Evolutionary conservation across 2,797 vertebrate genomes (phyloP), one percentile per base, ranked within the genome.

Genomic region (Hippopotamyrus pictus): DNA sequence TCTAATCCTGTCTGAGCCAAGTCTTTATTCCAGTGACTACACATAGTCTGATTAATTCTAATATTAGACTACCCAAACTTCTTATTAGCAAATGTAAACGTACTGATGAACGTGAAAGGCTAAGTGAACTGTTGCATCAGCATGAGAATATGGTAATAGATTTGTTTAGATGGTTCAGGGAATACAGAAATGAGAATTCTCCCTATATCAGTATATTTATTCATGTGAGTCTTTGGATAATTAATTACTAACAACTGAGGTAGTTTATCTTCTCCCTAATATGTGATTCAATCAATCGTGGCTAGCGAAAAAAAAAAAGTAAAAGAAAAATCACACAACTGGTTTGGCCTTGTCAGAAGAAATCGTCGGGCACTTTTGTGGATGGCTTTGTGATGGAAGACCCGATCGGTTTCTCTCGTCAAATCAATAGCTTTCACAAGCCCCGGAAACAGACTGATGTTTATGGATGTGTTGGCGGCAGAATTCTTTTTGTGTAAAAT

Each of bases 1-100:
- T 84, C 92, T 94, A 95, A 94, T 95, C 93, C 93, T 92, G 91
- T 91, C 93, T 92, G 92, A 93, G 91, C 93, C 41, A 46, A 48
- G n/a, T 50, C 91, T 89, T 91, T 85, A 91, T 92, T 90, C 89
- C 92, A 93, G 93, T 93, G 93, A 92, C 92, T 94, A 86, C 94
- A 93, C 91, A 90, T 90, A 89, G 90, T 90, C 91, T 87, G 88
- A 92, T 89, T 92, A 89, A 93, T 48, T 84, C 53, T 89, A 59
- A 89, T 69, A 85, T 65, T 85, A 86, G 44, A 69, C 46, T 69
- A 9, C n/a, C 8, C 76, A 84, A 62, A 84, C 25, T 86, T 86
- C 11, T 86, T 89, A 54, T 50, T 62, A 89, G 79, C 54, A 86
- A 59, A 62, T 65, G 19, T 65, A 65, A 82, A 62, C 41, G 44